A percentile compares a stretch with the other conserved stretches of the same genome.
Evolutionary conservation across 2,797 vertebrate genomes (phyloP).

Genomic region (Thalassophryne amazonica): DNA sequence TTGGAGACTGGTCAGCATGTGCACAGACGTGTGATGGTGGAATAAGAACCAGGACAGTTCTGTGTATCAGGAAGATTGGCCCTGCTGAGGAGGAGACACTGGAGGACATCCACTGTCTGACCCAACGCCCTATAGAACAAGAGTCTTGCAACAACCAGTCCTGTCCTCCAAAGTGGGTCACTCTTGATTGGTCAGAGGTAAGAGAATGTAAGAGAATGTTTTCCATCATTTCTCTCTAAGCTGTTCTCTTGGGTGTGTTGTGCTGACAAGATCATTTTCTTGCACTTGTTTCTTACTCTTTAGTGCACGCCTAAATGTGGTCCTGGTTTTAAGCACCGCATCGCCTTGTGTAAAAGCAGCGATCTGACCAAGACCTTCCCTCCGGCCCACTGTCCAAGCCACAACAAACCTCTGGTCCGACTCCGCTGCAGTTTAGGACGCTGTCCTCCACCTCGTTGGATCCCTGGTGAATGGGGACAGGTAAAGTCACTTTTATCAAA

Average conservation of each 20-base stretch:
- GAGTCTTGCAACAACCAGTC: conserved; percentile 97
- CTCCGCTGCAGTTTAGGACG: conserved; percentile 93
- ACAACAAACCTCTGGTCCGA: conserved; percentile 89
- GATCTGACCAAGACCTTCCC: conserved; percentile 94
- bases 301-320: conserved; percentile 98
- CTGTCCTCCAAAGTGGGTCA: conserved; percentile 95
- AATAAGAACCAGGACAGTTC: conserved; percentile 85
- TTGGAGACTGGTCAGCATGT: conserved; percentile 96
- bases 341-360: conserved; percentile 95
- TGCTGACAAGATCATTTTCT: not conserved
- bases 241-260: fast-evolving
- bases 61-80: conserved; percentile 91
- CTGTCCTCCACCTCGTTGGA: conserved; percentile 96
- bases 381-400: conserved; percentile 84
- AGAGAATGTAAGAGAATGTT: conserved; percentile 5
- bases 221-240: not conserved
- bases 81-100: conserved; percentile 93
- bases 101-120: conserved; percentile 89
- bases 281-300: conserved; percentile 17
- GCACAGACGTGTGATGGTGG: conserved; percentile 96
- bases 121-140: conserved; percentile 89
- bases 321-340: conserved; percentile 95
- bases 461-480: conserved; percentile 97
- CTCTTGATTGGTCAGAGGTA: conserved; percentile 98
- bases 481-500: conserved; percentile 58